Conservation (phyloP, 1,140 invertebrate genomes). For the Eupeodes corollae region DNA sequence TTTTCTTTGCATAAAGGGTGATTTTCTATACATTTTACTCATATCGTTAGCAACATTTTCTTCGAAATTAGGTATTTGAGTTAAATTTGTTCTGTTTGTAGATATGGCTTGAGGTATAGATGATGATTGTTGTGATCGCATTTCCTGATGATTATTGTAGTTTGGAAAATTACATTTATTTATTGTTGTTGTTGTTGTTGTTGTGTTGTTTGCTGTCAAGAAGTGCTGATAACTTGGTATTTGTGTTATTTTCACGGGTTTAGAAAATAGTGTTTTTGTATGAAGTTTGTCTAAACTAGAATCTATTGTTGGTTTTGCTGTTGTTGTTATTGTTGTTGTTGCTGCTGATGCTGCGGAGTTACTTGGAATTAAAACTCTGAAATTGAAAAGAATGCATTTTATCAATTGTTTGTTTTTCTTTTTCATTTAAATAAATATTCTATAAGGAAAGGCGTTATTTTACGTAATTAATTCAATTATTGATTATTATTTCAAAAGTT, state of each 20-base stretch:
- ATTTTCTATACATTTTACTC: conserved; percentile 29
- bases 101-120: not conserved
- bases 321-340: conserved; percentile 7
- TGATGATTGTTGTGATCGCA: not conserved
- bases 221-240: conserved; percentile 5
- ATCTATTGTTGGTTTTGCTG: not conserved
- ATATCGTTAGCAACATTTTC: conserved; percentile 10
- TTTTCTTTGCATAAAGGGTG: conserved; percentile 33
- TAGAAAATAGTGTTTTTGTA: no score
- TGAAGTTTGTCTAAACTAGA: no score
- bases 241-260: not conserved
- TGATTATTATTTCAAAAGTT: no score
- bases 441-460: no score
- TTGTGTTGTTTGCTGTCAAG: not conserved
- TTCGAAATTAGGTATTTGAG: not conserved
- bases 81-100: not conserved
- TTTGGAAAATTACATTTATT: not conserved
- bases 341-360: conserved; percentile 24
- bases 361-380: not conserved
- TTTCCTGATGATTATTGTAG: not conserved
- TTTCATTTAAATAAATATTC: no score
- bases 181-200: conserved; percentile 13
- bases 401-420: not conserved
- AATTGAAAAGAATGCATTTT: not conserved
- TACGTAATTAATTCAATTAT: no score